Conservation (phyloP, 2,797 vertebrate species). For the Cuniculus paca region DNA sequence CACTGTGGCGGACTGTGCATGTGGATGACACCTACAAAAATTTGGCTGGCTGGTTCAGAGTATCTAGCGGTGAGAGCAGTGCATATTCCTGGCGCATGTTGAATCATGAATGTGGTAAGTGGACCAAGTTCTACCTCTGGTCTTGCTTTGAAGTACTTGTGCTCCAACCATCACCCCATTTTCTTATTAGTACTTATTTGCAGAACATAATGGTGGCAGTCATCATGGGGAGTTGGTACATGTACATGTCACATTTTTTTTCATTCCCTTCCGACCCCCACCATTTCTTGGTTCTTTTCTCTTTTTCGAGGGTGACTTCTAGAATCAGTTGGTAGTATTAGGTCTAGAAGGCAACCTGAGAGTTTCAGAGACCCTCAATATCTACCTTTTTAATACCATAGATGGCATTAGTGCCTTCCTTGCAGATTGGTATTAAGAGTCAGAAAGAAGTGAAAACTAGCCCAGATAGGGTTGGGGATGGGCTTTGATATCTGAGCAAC, state of each 20-base stretch:
- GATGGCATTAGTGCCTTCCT: neutral
- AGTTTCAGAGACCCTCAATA: neutral
- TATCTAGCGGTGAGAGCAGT: neutral
- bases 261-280: neutral
- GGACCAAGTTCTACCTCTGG: neutral
- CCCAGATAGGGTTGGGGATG: neutral
- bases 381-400: neutral
- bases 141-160: neutral
- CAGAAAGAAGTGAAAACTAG: neutral
- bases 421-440: neutral
- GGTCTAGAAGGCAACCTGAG: neutral
- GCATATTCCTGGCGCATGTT: rapidly evolving
- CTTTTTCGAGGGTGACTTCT: neutral
- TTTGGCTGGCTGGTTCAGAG: rapidly evolving
- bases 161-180: too few relatives aligned
- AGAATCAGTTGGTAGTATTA: neutral
- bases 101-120: neutral
- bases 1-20: neutral
- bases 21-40: rapidly evolving
- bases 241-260: neutral
- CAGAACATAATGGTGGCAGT: neutral
- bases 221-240: neutral
- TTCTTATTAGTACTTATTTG: neutral
- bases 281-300: neutral
- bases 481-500: neutral